These are phyloP conservation scores for Microplitis deprimator DNA, from an alignment of 2,888 invertebrate species.

Conservation along the genomic window DNA sequence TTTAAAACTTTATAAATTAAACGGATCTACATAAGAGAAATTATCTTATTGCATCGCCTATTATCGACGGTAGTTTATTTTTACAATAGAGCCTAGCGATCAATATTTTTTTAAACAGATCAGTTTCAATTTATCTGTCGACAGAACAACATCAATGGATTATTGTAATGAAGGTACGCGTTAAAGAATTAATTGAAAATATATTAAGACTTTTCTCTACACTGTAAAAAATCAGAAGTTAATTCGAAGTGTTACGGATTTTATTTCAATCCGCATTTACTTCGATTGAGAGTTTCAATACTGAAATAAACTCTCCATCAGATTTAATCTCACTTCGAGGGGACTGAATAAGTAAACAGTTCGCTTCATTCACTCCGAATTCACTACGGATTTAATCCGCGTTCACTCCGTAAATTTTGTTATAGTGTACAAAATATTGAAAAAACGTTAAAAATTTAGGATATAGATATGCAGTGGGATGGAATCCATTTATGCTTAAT, in stretches of 20 bases:
- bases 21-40: not conserved
- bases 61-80: not conserved
- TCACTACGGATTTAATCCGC: too few relatives aligned
- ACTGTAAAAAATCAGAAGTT: too few relatives aligned
- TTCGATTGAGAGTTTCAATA: too few relatives aligned
- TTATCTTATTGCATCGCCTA: not conserved
- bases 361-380: too few relatives aligned
- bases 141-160: not conserved
- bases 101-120: not conserved
- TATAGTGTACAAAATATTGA: not conserved
- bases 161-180: not conserved
- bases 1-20: not conserved
- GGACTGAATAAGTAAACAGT: too few relatives aligned
- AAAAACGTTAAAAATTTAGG: not conserved
- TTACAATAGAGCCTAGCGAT: not conserved
- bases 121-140: not conserved
- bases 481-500: not conserved
- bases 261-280: too few relatives aligned
- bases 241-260: too few relatives aligned
- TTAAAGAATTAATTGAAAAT: not conserved
- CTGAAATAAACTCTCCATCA: too few relatives aligned
- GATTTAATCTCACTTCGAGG: too few relatives aligned
- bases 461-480: not conserved
- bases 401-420: too few relatives aligned
- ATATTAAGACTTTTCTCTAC: not conserved